Evolutionary conservation across 53 echinoderm and acorn worm species (phyloP), one percentile per base, ranked within the genome.

Genomic region (Stichopus horrens): DNA sequence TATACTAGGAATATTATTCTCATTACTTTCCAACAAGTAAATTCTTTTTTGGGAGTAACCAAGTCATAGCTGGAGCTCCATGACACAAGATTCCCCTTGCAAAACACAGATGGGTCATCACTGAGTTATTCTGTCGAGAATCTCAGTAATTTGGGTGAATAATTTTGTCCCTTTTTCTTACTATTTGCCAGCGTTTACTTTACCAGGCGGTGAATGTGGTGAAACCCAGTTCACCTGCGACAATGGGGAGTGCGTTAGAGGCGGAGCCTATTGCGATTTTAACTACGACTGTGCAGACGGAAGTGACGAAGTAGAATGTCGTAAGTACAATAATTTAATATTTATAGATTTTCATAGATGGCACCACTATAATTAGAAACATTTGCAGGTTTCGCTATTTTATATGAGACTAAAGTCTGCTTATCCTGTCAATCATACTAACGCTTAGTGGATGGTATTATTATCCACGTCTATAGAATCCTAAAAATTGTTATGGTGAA

Each of bases 221-320:
- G 9, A 19, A 9, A 75, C n/a, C 7, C 74, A 74, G 53, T 74
- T 21, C 2, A 54, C 8, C 7, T 89, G 89, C 82, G 19, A 66
- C 8, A 81, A 73, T 83, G 89, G 89, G 16, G 51, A 79, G 63
- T 89, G 89, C 22, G 81, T 89, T 4, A 68, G 71, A 60, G 71
- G 54, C 0, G 71, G 21, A n/a, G 57, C 79, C 4, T 54, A 54
- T 54, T 89, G 89, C 54, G 83, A 89, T 55, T 89, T 80, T 54
- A 89, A 82, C 11, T 83, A 80, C 52, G 80, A 89, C 53, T 89
- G 89, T 55, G n/a, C 18, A 22, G 89, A 89, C 71, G 67, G 67
- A 9, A 65, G 65, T 22, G 89, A 89, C 55, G 89, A 81, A 52
- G 20, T 54, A 23, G 54, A 67, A 9, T 89, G 89, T 73, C 82